Conservation (phyloP, 1,140 invertebrate species). For the Hyphantria cunea region DNA sequence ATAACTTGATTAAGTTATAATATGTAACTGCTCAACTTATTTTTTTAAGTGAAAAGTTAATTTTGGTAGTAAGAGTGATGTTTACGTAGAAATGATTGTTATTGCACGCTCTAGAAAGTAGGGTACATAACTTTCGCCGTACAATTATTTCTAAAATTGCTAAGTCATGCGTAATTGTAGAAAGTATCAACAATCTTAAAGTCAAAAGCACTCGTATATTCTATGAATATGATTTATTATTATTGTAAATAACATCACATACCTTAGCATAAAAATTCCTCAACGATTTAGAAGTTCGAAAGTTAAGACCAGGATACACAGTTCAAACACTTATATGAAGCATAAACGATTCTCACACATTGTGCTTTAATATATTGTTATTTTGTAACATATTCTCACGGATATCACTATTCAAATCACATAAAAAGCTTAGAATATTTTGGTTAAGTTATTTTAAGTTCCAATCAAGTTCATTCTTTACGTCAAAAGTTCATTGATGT, state of each 20-base stretch:
- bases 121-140: slow-evolving; percentile 23
- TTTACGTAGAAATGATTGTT: too few relatives aligned
- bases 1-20: too few relatives aligned
- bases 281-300: slow-evolving; percentile 15
- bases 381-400: slow-evolving; percentile 46
- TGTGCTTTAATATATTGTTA: slow-evolving; percentile 46
- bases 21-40: too few relatives aligned
- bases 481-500: slow-evolving; percentile 76
- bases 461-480: slow-evolving; percentile 66
- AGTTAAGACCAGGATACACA: slow-evolving; percentile 31
- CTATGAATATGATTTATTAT: slow-evolving; percentile 10
- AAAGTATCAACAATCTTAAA: background rate
- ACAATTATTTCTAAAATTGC: background rate
- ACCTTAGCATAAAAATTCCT: slow-evolving; percentile 15
- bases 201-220: background rate
- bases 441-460: slow-evolving; percentile 77
- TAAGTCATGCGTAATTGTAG: background rate
- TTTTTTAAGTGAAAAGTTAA: too few relatives aligned
- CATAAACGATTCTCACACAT: slow-evolving; percentile 42
- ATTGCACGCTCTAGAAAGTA: slow-evolving; percentile 19
- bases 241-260: slow-evolving; percentile 29
- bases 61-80: too few relatives aligned
- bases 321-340: slow-evolving; percentile 35
- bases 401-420: slow-evolving; percentile 53
- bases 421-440: slow-evolving; percentile 73